Evolutionary conservation across 2,888 invertebrate species (phyloP), one percentile per base, ranked within the genome.

Genomic region (Acrocyrtus sp.): DNA sequence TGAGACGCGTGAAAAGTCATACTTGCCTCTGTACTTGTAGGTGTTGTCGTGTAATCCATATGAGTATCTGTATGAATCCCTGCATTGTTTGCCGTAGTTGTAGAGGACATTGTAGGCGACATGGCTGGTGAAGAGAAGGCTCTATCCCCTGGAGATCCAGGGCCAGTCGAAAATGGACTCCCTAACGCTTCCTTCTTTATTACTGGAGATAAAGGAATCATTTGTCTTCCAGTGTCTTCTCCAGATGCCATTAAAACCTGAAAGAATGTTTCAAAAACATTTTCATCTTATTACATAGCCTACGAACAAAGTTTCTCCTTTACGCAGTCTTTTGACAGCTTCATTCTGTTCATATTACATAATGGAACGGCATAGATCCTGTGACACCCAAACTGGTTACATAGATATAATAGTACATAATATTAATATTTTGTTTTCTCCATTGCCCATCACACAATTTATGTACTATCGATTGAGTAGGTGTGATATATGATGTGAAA

Each of bases 91-190:
- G 76, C 66, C 29, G 74, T 68, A 22, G 78, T 77, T 10, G 74
- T 76, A 4, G 76, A 75, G 5, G 72, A 69, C 78, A 76, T 79
- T 19, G 79, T 79, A 34, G 79, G 76, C 22, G 78, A 77, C 78
- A 80, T 80, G 47, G 78, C 77, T 10, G 78, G 80, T 4, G 78
- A 78, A 15, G 75, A 76, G 34, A 78, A 68, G 39, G 68, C 50
- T 48, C 77, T 56, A 34, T 79, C 76, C 24, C 58, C 62, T 1
- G 76, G 76, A 39, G 78, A 77, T 10, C 58, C 58, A 10, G 78
- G 72, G 8, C 29, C 47, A 1, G 77, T 63, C 15, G 77, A 80
- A 8, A 72, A 70, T 15, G 74, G 72, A 22, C 72, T 76, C 22
- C 60, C 62, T 45, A 77, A 43, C 4, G 53, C 69, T 57, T 80